Conservation (phyloP, 2,113 vertebrate species). For the Hippopotamus amphibius region DNA sequence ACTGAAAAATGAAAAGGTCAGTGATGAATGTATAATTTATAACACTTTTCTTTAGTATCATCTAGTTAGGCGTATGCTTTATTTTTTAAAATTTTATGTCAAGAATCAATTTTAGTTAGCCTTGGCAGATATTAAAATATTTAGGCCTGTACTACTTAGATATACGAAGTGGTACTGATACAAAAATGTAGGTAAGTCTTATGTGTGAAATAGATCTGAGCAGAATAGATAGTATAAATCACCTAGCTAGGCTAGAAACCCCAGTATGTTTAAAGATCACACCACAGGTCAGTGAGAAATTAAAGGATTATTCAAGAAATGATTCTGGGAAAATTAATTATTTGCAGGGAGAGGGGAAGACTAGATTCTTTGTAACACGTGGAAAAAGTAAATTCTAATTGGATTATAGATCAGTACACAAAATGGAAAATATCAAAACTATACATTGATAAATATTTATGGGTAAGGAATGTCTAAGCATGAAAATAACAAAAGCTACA, state of each 20-base stretch:
- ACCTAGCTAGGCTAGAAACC: neutral
- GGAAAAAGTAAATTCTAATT: neutral
- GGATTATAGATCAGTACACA: neutral
- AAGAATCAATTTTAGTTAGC: neutral
- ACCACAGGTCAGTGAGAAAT: neutral
- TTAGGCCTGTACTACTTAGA: neutral
- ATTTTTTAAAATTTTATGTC: neutral
- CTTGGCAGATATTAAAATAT: neutral
- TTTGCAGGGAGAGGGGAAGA: neutral
- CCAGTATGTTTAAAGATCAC: neutral
- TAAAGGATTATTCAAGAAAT: neutral
- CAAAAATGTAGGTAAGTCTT: neutral
- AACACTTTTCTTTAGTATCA: neutral
- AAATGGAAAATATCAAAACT: neutral
- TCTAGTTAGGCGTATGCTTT: neutral
- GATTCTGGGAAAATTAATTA: neutral
- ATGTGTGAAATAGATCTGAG: neutral
- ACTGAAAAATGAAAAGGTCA: constrained; percentile 53
- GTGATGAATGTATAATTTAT: neutral
- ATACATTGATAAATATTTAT: neutral
- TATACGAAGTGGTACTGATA: neutral
- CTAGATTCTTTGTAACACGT: neutral
- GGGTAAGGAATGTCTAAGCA: neutral
- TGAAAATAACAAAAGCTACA: neutral
- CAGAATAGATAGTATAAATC: neutral